Conservation (phyloP, 2,113 vertebrate species). For the Anolis carolinensis region DNA sequence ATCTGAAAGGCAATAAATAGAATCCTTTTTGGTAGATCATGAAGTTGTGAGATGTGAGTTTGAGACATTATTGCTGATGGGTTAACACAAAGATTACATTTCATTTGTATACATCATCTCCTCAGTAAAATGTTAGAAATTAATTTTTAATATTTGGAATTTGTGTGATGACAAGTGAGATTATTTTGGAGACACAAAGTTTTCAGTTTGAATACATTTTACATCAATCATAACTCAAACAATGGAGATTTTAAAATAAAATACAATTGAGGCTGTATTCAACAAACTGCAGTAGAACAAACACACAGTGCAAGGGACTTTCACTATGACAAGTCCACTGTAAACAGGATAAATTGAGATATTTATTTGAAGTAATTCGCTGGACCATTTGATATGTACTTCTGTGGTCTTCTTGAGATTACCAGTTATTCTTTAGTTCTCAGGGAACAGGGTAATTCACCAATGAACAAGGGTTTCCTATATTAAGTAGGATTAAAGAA, state of each 20-base stretch:
- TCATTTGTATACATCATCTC: too few species aligned
- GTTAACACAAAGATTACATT: too few species aligned
- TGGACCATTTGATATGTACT: not conserved
- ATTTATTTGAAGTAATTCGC: slow-evolving; percentile 12
- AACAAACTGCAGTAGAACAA: not conserved
- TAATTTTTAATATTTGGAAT: too few species aligned
- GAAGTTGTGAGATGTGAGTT: too few species aligned
- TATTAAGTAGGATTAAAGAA: not conserved
- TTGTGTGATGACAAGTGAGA: too few species aligned
- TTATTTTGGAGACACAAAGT: too few species aligned
- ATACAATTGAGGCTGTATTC: not conserved
- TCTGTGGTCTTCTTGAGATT: not conserved
- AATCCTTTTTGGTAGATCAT: too few species aligned
- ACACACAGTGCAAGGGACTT: not conserved
- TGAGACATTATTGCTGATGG: too few species aligned
- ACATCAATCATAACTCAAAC: too few species aligned
- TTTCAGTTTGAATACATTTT: too few species aligned
- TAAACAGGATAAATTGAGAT: not conserved
- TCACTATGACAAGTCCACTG: not conserved
- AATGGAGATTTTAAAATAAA: not conserved
- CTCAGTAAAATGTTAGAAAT: too few species aligned
- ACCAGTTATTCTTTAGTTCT: not conserved
- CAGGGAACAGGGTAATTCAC: not conserved
- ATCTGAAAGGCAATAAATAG: too few species aligned
- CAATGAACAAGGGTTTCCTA: not conserved